Base-by-base conservation (phyloP, 1,140 invertebrate species). In the Chelonus insularis region DNA sequence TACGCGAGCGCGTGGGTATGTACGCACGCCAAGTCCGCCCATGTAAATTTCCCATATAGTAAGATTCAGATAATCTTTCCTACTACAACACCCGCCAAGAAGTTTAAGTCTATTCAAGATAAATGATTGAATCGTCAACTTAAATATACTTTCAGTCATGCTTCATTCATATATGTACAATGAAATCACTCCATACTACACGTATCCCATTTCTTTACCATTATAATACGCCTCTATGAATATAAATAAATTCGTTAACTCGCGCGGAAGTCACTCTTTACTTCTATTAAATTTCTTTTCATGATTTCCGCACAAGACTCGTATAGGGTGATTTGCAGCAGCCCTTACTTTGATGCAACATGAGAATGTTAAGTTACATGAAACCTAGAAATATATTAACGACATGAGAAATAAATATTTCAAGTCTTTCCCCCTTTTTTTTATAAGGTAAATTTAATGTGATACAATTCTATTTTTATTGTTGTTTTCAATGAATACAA, bases 11-110 rank as follows among this genome's bases (percentile, higher is more conserved):
- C 59, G 63, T 65, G 55, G 63, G 63, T 52, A 65, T 47, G 57
- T 63, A 45, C 64, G 64, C 62, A 58, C 60, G 55, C 55, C 41
- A 50, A 51, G n/a, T 64, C 36, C 64, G 58, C 68, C 59, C 65
- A 60, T 60, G 37, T 37, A 60, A 16, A 34, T 21, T 41, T 6
- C 29, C 50, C 11, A 25, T 14, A 8, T 50, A 18, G 36, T 20
- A 52, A 43, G 48, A n/a, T 29, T 14, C 20, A 36, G 34, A 36
- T 50, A 43, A 9, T 36, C 16, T 32, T n/a, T n/a, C n/a, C n/a
- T n/a, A n/a, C n/a, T 32, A 50, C 29, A 18, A 37, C 16, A n/a
- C 11, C 29, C 21, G 47, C 3, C 36, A 12, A 12, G 36, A 32
- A 60, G 18, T 14, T 50, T 29, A 34, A 52, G 29, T 34, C 32